phyloP scores from a whole-genome alignment of 2,113 vertebrate genomes.

The Reinhardtius hippoglossoides region DNA sequence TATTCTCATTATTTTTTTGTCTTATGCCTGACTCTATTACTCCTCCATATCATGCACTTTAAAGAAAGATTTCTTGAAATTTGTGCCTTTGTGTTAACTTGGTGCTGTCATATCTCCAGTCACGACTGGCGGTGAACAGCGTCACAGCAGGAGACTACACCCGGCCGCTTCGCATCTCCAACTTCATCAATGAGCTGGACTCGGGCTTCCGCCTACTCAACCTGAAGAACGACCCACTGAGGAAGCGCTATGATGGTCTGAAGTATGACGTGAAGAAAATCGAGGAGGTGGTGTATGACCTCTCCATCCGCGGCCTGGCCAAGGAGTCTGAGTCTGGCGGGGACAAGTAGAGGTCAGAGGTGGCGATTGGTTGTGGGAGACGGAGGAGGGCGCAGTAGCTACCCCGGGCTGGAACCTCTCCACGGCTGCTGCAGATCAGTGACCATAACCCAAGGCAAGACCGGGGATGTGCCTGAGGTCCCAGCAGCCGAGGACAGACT shows the following conservation, averaged over 20 bases:
- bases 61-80: too few relatives aligned
- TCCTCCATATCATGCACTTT: too few relatives aligned
- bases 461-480: slow-evolving; percentile 51
- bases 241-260: slow-evolving; percentile 97
- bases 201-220: slow-evolving; percentile 97
- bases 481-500: slow-evolving; percentile 59
- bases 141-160: slow-evolving; percentile 95
- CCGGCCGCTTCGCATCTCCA: slow-evolving; percentile 93
- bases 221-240: slow-evolving; percentile 96
- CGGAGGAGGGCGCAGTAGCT: slow-evolving; percentile 26
- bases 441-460: slow-evolving; percentile 41
- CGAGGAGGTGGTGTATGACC: slow-evolving; percentile 97
- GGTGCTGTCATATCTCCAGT: slow-evolving; percentile 73
- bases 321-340: slow-evolving; percentile 82
- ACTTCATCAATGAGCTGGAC: slow-evolving; percentile 98
- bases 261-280: slow-evolving; percentile 99
- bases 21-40: too few relatives aligned
- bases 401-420: slow-evolving; percentile 50
- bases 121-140: slow-evolving; percentile 95
- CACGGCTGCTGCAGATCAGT: slow-evolving; percentile 41
- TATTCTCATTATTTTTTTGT: too few relatives aligned
- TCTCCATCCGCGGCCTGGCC: slow-evolving; percentile 94
- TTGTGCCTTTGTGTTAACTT: background rate
- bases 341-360: slow-evolving; percentile 80
- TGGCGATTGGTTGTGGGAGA: slow-evolving; percentile 32